A percentile compares a stretch with the other conserved stretches of the same genome.
These are phyloP conservation scores for Antheraea mylitta DNA, from an alignment of 1,140 invertebrate genomes.

Conservation along the genomic window DNA sequence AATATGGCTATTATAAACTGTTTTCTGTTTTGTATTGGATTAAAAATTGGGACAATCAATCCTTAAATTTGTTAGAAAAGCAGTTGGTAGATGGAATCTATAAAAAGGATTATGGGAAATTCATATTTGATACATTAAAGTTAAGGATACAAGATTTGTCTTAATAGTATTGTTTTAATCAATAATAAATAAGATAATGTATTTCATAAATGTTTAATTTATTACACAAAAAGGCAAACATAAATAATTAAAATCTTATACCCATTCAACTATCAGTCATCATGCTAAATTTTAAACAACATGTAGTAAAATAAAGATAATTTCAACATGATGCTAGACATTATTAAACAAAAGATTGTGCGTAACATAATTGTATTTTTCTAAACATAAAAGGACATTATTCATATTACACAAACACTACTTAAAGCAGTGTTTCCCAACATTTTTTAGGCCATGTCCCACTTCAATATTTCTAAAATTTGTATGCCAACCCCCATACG, in stretches of 20 bases:
- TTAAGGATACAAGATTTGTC: constrained; percentile 41
- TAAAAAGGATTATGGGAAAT: constrained; percentile 52
- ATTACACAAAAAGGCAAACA: constrained; percentile 31
- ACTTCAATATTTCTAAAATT: no score
- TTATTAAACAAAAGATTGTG: neutral
- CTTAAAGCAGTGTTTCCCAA: no score
- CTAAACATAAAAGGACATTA: constrained; percentile 1
- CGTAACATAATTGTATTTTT: neutral
- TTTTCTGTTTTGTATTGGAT: constrained; percentile 71
- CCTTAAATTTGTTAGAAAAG: constrained; percentile 66
- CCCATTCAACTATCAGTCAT: constrained; percentile 21
- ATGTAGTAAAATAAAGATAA: constrained; percentile 17
- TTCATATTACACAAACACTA: constrained; percentile 1
- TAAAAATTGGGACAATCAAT: constrained; percentile 62
- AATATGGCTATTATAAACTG: constrained; percentile 54
- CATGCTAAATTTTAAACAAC: constrained; percentile 17
- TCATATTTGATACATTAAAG: constrained; percentile 61
- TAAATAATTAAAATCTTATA: constrained; percentile 19
- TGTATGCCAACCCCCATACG: no score
- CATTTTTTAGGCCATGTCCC: no score
- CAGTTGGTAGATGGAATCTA: constrained; percentile 62
- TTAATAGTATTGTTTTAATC: neutral
- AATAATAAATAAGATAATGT: constrained; percentile 17
- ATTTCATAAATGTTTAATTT: constrained; percentile 33
- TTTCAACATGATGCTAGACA: no score